phyloP scores from a whole-genome alignment of 2,797 vertebrate genomes.

The Cottoperca gobio region DNA sequence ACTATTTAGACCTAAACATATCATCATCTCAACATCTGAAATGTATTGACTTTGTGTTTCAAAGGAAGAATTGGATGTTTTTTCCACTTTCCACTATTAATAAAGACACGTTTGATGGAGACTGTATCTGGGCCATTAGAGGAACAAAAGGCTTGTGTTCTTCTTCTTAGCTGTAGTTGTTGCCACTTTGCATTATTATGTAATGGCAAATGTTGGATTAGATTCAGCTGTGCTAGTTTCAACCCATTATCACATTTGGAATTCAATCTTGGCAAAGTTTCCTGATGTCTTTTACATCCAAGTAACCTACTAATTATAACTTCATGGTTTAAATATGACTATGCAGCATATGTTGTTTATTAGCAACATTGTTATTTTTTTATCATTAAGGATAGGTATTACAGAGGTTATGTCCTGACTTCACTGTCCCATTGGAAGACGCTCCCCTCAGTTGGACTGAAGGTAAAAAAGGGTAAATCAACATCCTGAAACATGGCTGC shows the following conservation, averaged over 20 bases:
- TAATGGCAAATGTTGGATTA: constrained; percentile 3
- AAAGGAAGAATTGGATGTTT: neutral
- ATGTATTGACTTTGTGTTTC: too few relatives aligned
- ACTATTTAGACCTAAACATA: too few relatives aligned
- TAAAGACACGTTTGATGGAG: neutral
- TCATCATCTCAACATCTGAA: too few relatives aligned
- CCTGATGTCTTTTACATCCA: neutral
- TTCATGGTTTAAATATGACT: constrained; percentile 8
- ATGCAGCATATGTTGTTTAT: neutral
- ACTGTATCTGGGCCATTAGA: neutral
- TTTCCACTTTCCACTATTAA: neutral
- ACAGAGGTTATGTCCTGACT: neutral
- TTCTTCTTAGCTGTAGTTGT: too few relatives aligned
- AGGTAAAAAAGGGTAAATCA: too few relatives aligned
- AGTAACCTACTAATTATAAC: constrained; percentile 16
- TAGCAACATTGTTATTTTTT: neutral
- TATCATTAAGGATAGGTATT: neutral
- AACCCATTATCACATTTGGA: constrained; percentile 5
- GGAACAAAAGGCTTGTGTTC: too few relatives aligned
- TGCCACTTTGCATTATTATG: neutral
- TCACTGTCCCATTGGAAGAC: too few relatives aligned
- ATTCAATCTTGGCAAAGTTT: neutral
- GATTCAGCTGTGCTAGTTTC: neutral
- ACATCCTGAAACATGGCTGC: too few relatives aligned
- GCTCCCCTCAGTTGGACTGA: too few relatives aligned